Evolutionary conservation across 2,888 invertebrate genomes (phyloP).

Genomic region (Phyto melanocephala): DNA sequence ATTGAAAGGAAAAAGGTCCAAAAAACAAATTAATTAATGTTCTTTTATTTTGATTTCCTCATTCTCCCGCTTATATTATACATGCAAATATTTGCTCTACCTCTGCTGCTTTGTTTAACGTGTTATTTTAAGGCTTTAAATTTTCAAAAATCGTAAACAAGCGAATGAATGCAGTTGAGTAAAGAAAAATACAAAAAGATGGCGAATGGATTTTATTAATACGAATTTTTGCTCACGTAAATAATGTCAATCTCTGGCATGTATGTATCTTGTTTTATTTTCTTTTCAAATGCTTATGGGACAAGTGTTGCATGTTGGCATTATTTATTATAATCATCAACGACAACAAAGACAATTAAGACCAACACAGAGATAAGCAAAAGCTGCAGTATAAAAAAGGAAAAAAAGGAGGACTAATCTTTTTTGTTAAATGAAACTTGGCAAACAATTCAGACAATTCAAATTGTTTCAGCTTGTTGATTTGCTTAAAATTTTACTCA

Average conservation of each 20-base stretch:
- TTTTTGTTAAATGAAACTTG: slow-evolving; percentile 57
- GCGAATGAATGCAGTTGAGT: no score
- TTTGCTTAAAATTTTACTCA: slow-evolving; percentile 26
- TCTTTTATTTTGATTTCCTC: no score
- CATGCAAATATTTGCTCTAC: no score
- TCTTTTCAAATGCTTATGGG: not conserved
- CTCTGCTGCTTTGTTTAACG: no score
- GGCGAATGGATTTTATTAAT: no score
- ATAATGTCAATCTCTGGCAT: not conserved
- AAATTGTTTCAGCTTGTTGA: slow-evolving; percentile 57
- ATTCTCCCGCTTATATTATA: no score
- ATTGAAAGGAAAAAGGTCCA: no score
- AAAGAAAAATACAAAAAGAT: no score
- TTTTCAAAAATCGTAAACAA: no score
- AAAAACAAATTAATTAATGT: no score
- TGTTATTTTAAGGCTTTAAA: no score
- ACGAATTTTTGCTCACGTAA: no score
- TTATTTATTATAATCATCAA: slow-evolving; percentile 54
- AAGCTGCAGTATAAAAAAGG: not conserved
- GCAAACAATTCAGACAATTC: slow-evolving; percentile 57
- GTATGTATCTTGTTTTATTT: not conserved
- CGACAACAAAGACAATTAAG: slow-evolving; percentile 51
- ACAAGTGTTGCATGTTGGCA: slow-evolving; percentile 57
- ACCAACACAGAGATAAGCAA: slow-evolving; percentile 44
- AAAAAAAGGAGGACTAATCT: slow-evolving; percentile 41